Percentiles rank a stretch among this genome's conserved stretches.
phyloP scores from a whole-genome alignment of 1,140 invertebrate genomes.

The Protaetia brevitarsis region DNA sequence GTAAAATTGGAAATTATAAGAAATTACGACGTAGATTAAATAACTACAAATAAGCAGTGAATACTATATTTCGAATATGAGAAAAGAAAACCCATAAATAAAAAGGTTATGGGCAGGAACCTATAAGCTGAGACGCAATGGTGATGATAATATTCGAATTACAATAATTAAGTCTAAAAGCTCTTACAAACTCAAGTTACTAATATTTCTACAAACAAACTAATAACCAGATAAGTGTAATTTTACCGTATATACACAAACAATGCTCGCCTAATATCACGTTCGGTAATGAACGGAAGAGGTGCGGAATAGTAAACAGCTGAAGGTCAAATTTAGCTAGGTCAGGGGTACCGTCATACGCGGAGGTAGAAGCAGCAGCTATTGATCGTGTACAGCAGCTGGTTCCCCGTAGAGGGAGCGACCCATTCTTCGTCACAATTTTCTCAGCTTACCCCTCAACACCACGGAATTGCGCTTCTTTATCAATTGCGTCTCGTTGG shows the following conservation, averaged over 20 bases:
- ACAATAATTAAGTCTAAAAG: too few species aligned
- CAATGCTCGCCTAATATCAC: neutral
- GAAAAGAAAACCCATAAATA: too few species aligned
- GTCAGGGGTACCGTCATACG: neutral
- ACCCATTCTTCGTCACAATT: neutral
- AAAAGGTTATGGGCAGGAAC: too few species aligned
- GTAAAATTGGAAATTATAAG: too few species aligned
- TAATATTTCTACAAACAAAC: too few species aligned
- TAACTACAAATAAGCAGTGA: too few species aligned
- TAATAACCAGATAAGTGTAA: neutral
- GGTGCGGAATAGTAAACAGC: slow-evolving; percentile 7
- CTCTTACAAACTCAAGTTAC: too few species aligned
- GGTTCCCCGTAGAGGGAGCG: neutral
- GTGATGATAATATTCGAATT: too few species aligned
- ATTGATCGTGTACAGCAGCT: slow-evolving; percentile 2
- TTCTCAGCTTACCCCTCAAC: neutral
- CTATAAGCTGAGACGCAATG: too few species aligned
- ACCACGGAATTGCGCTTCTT: neutral
- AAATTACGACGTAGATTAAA: too few species aligned
- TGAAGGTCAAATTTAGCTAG: slow-evolving; percentile 14
- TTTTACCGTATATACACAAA: neutral
- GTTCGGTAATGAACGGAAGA: slow-evolving; percentile 2
- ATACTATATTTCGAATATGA: too few species aligned
- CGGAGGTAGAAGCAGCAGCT: neutral
- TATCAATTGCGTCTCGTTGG: neutral